Evolutionary conservation across 2,797 vertebrate genomes (phyloP).

Genomic region (Sebastes taczanowskii): DNA sequence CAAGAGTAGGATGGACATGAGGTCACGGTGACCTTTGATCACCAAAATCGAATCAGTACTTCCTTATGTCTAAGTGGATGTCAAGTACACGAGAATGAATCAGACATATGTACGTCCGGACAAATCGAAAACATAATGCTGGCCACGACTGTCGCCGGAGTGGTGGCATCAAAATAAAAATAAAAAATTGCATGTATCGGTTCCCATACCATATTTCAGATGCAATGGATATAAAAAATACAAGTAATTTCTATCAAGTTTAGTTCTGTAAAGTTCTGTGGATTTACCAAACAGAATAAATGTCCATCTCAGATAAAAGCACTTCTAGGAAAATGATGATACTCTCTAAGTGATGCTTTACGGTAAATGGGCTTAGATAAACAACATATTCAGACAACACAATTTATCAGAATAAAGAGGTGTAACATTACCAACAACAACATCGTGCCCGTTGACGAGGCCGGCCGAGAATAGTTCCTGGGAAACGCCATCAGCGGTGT

Average conservation of each 20-base stretch:
- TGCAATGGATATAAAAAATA: neutral
- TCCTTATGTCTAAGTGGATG: fast-evolving
- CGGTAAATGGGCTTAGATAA: neutral
- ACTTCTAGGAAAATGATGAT: neutral
- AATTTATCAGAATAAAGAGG: constrained; percentile 11
- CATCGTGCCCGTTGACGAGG: constrained; percentile 95
- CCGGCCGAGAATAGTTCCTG: constrained; percentile 98
- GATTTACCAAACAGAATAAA: neutral
- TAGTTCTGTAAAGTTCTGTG: neutral
- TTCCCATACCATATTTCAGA: neutral
- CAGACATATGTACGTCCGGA: too few relatives aligned
- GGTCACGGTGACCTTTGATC: too few relatives aligned
- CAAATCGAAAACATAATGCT: too few relatives aligned
- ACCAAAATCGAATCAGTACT: too few relatives aligned
- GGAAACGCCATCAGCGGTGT: constrained; percentile 98
- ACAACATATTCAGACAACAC: neutral
- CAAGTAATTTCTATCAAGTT: neutral
- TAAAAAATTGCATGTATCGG: fast-evolving
- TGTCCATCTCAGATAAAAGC: neutral
- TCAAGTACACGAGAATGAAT: too few relatives aligned
- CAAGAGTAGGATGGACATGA: too few relatives aligned
- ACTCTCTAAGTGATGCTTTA: neutral
- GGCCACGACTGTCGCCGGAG: too few relatives aligned
- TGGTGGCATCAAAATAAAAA: too few relatives aligned
- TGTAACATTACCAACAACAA: constrained; percentile 90